Evolutionary conservation across 2,113 vertebrate genomes (phyloP), one percentile per base, ranked within the genome.

Genomic region (Takifugu bimaculatus): DNA sequence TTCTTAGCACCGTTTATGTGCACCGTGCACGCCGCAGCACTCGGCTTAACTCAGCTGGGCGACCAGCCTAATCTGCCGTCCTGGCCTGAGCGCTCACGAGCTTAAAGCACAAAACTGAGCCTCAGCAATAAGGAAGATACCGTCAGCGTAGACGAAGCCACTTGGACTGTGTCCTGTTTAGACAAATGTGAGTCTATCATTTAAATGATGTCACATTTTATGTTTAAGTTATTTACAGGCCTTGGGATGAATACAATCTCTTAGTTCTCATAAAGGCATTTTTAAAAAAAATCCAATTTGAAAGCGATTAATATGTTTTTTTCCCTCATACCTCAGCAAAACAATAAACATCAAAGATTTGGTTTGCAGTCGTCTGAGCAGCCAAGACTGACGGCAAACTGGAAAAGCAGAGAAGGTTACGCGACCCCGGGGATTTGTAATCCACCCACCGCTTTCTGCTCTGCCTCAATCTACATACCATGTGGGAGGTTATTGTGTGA

Each of bases 401-500:
- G 76, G 81, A 70, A 58, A 67, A 76, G 20, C 20, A 85, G 60
- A 77, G 60, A 82, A 73, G 35, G 35, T 39, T 39, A 73, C 64
- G 70, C 73, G 75, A 83, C 79, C 72, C 75, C 61, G 68, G 68
- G 72, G 77, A 70, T 78, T 68, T 87, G 68, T 87, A 85, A 88
- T 81, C 87, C 84, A 67, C 87, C 89, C 87, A 88, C 89, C 52
- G 73, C 57, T 65, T 81, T 67, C 75, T 75, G 61, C 70, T 61
- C 57, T 71, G 58, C 76, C 74, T 81, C 74, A 48, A 83, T 90
- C 76, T 89, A 83, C 85, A 88, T 86, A 86, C 43, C 14, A 75
- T 77, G 88, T 89, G 79, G 88, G 88, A 85, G 83, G 86, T 81
- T 84, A 80, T 84, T 88, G 85, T 89, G 78, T 85, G 83, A 82